A percentile compares a stretch with the other conserved stretches of the same genome.
Evolutionary conservation across 2,797 vertebrate species (phyloP).

Genomic region (Crypturellus tataupa): DNA sequence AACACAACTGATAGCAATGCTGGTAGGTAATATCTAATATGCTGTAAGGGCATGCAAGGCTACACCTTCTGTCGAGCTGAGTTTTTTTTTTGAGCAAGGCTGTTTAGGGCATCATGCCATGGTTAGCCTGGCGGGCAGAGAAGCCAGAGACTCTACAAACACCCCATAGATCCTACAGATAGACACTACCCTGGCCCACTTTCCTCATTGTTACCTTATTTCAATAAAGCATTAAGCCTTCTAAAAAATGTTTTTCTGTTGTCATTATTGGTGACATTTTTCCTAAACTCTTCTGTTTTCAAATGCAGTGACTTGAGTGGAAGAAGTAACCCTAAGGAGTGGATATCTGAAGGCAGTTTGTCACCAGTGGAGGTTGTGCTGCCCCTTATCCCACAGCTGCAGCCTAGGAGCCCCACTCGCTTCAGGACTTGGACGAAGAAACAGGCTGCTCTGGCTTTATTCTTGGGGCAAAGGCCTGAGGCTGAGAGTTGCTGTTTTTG

Average conservation of each 20-base stretch:
- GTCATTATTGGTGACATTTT: neutral
- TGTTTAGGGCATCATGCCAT: neutral
- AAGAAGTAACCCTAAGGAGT: neutral
- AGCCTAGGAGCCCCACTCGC: no score
- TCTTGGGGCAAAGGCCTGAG: rapidly evolving
- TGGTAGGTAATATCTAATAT: neutral
- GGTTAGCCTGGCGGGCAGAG: neutral
- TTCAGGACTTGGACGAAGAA: no score
- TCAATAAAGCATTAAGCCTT: neutral
- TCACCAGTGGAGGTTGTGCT: neutral
- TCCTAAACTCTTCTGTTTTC: neutral
- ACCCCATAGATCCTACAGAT: neutral
- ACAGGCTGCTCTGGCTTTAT: no score
- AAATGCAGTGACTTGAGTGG: neutral
- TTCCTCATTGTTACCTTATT: neutral
- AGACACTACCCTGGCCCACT: no score
- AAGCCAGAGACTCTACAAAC: neutral
- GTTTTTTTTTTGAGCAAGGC: neutral
- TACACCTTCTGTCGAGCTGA: neutral
- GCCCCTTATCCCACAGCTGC: no score
- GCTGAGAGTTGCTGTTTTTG: neutral
- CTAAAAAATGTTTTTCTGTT: neutral
- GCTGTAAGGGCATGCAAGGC: neutral
- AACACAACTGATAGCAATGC: neutral
- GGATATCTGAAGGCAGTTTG: neutral